A percentile compares a stretch with the other conserved stretches of the same genome.
These are phyloP conservation scores for Oreortyx pictus DNA, from an alignment of 2,797 vertebrate species.

Conservation along the genomic window DNA sequence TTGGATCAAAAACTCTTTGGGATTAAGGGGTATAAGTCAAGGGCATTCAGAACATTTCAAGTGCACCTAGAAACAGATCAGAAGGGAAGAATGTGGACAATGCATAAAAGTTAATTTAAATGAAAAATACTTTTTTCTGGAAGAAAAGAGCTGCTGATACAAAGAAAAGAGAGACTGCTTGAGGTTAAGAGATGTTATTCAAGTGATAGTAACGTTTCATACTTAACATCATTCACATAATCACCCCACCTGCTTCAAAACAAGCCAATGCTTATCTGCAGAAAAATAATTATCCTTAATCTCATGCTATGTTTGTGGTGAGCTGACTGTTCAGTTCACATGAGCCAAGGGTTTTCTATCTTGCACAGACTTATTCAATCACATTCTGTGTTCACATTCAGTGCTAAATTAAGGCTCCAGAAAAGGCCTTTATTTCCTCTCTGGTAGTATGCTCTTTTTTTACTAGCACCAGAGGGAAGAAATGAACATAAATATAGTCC, in stretches of 20 bases:
- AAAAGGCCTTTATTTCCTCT: background rate
- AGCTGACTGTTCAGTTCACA: background rate
- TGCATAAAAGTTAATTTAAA: constrained; percentile 33
- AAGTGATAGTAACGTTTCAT: background rate
- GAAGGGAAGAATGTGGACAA: background rate
- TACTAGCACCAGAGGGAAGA: background rate
- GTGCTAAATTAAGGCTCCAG: constrained; percentile 13
- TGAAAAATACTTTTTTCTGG: background rate
- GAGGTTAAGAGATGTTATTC: background rate
- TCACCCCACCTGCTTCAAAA: constrained; percentile 3
- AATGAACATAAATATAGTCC: background rate
- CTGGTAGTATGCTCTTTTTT: background rate
- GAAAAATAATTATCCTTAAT: constrained; percentile 42
- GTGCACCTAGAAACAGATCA: background rate
- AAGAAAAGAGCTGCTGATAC: background rate
- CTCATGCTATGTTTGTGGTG: constrained; percentile 4
- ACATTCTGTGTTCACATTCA: constrained; percentile 17
- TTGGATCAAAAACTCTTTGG: background rate
- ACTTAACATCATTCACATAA: background rate
- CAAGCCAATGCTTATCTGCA: constrained; percentile 3
- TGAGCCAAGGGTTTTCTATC: background rate
- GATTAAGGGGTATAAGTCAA: background rate
- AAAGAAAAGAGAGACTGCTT: background rate
- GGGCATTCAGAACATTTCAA: background rate
- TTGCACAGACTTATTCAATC: constrained; percentile 32